phyloP scores from a whole-genome alignment of 1,140 invertebrate genomes.

The Nephotettix cincticeps region DNA sequence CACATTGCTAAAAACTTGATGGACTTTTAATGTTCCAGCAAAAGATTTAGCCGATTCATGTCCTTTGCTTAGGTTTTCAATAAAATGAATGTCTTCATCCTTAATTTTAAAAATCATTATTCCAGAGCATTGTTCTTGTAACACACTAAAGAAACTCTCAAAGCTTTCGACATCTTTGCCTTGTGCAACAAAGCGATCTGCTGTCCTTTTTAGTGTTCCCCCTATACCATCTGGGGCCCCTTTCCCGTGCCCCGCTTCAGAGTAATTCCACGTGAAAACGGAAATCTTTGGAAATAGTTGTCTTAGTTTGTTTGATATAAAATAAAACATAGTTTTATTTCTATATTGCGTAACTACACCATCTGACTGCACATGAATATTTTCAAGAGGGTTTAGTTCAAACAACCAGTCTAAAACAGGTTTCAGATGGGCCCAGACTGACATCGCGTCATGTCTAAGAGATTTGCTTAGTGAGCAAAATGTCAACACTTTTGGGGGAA shows the following conservation, averaged over 20 bases:
- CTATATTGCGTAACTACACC: slow-evolving; percentile 36
- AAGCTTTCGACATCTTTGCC: slow-evolving; percentile 42
- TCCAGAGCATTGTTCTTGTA: background rate
- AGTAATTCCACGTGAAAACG: slow-evolving; percentile 48
- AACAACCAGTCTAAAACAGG: slow-evolving; percentile 40
- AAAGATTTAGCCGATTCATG: slow-evolving; percentile 17
- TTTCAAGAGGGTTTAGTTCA: slow-evolving; percentile 33
- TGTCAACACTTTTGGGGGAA: slow-evolving; percentile 38
- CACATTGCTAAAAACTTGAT: slow-evolving; percentile 18
- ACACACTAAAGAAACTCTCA: slow-evolving; percentile 25
- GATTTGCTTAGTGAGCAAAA: slow-evolving; percentile 46
- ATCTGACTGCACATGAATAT: slow-evolving; percentile 36
- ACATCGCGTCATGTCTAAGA: slow-evolving; percentile 43
- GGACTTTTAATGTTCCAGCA: slow-evolving; percentile 27
- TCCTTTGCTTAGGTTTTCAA: slow-evolving; percentile 8
- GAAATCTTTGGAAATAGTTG: slow-evolving; percentile 30
- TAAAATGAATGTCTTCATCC: slow-evolving; percentile 22
- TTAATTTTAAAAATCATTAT: slow-evolving; percentile 25
- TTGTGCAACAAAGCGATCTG: slow-evolving; percentile 43
- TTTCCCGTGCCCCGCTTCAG: slow-evolving; percentile 50
- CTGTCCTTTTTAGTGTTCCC: slow-evolving; percentile 46
- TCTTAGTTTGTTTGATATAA: slow-evolving; percentile 35
- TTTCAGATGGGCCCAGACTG: slow-evolving; percentile 45
- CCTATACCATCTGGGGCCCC: slow-evolving; percentile 50
- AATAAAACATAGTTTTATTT: slow-evolving; percentile 35